These are phyloP conservation scores for Ditula angustiorana DNA, from an alignment of 2,888 invertebrate species.

Conservation along the genomic window DNA sequence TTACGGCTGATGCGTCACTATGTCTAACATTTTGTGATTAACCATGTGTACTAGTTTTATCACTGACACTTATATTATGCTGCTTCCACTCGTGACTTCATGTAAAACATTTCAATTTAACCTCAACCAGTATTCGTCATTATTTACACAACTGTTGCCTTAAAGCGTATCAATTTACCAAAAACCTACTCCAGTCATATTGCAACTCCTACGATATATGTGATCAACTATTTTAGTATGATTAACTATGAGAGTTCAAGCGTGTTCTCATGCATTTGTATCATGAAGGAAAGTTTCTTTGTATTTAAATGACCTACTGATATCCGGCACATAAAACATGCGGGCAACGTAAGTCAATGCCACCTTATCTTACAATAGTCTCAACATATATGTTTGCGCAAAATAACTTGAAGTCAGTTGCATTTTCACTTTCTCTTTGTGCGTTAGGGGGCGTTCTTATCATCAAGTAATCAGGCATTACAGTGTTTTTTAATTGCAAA, in stretches of 20 bases:
- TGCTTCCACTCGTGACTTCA: slow-evolving; percentile 29
- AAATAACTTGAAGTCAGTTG: slow-evolving; percentile 65
- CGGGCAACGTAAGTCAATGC: slow-evolving; percentile 73
- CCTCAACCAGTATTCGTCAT: slow-evolving; percentile 13
- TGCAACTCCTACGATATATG: background rate
- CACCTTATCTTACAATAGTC: slow-evolving; percentile 68
- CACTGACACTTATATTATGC: slow-evolving; percentile 16
- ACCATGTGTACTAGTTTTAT: slow-evolving; percentile 26
- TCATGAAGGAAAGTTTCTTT: slow-evolving; percentile 24
- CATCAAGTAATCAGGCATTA: slow-evolving; percentile 48
- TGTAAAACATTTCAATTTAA: slow-evolving; percentile 25
- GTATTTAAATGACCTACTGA: slow-evolving; percentile 48
- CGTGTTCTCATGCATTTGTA: slow-evolving; percentile 3
- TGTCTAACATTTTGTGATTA: slow-evolving; percentile 23
- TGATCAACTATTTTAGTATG: background rate
- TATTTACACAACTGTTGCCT: slow-evolving; percentile 32
- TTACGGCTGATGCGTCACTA: slow-evolving; percentile 26
- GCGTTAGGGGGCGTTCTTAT: slow-evolving; percentile 64
- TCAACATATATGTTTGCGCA: slow-evolving; percentile 67
- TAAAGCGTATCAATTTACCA: slow-evolving; percentile 1
- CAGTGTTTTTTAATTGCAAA: slow-evolving; percentile 59
- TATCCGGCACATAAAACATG: slow-evolving; percentile 65
- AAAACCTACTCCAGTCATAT: background rate
- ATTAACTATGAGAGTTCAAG: background rate
- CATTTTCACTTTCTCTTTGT: slow-evolving; percentile 70